Conservation (phyloP, 2,888 invertebrate species). For the Heliconius erato region DNA sequence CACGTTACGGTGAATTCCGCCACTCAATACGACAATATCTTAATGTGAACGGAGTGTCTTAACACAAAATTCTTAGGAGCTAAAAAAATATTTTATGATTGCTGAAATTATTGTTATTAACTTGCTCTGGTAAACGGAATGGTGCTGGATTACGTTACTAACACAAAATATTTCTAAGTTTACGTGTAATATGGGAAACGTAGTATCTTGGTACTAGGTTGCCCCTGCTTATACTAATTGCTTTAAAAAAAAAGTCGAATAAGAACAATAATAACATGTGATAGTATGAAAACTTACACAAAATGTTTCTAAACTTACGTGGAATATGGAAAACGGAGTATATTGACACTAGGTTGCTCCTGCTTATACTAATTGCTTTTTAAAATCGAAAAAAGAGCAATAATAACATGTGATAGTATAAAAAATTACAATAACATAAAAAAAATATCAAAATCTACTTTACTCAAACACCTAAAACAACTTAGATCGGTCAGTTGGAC, state of each 20-base stretch:
- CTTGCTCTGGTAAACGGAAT: neutral
- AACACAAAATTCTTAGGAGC: too few relatives aligned
- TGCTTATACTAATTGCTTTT: neutral
- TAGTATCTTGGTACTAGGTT: too few relatives aligned
- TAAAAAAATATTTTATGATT: neutral
- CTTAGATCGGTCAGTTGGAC: conserved; percentile 24
- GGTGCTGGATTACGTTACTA: neutral
- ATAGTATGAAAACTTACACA: too few relatives aligned
- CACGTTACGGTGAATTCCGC: too few relatives aligned
- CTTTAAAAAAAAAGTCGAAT: too few relatives aligned
- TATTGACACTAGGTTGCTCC: neutral
- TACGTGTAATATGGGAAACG: neutral
- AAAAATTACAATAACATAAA: neutral
- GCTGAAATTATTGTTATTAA: neutral
- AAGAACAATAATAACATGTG: too few relatives aligned
- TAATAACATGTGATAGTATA: too few relatives aligned
- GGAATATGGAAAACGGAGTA: neutral
- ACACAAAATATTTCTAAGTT: neutral
- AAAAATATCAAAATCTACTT: neutral
- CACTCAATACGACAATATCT: too few relatives aligned
- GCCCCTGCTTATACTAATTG: too few relatives aligned
- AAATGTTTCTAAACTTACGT: neutral
- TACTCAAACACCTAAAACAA: neutral
- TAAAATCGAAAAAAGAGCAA: neutral
- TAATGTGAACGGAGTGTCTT: too few relatives aligned